Evolutionary conservation across 2,888 invertebrate species (phyloP).

Genomic region (Colletes collaris): DNA sequence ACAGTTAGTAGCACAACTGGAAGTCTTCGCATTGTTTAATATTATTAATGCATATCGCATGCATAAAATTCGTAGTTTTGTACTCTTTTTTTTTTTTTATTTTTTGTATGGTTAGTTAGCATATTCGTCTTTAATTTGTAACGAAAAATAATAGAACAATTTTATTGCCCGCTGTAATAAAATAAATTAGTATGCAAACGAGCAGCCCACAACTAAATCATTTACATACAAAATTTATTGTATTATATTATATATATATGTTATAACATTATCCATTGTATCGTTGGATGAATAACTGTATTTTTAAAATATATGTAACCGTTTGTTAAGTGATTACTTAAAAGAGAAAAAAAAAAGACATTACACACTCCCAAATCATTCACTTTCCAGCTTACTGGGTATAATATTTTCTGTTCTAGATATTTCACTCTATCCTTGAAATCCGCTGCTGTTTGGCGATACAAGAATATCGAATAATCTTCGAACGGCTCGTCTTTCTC

Average conservation of each 20-base stretch:
- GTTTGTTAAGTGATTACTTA: constrained; percentile 30
- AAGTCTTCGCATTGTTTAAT: constrained; percentile 5
- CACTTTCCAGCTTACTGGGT: constrained; percentile 86
- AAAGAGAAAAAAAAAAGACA: neutral
- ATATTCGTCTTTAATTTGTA: constrained; percentile 1
- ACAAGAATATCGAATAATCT: constrained; percentile 93
- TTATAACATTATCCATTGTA: constrained; percentile 15
- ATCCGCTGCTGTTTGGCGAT: constrained; percentile 92
- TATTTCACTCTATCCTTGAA: constrained; percentile 93
- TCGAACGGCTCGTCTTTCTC: constrained; percentile 88
- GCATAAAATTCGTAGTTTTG: constrained; percentile 10
- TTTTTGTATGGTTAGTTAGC: constrained; percentile 22
- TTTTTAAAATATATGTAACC: neutral
- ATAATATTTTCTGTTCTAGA: constrained; percentile 89
- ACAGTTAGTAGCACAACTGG: constrained; percentile 34
- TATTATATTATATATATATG: constrained; percentile 15
- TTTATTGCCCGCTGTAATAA: constrained; percentile 6
- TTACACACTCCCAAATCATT: constrained; percentile 47
- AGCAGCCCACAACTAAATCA: constrained; percentile 3
- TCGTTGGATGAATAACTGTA: constrained; percentile 11
- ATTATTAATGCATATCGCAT: constrained; percentile 28
- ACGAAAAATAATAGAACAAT: constrained; percentile 12
- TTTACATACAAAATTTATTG: constrained; percentile 12
- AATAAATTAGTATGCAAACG: constrained; percentile 26
- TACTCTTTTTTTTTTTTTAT: neutral